A percentile compares a stretch with the other conserved stretches of the same genome.
These are phyloP conservation scores for Oxyura jamaicensis DNA, from an alignment of 2,113 vertebrate genomes.

Conservation along the genomic window DNA sequence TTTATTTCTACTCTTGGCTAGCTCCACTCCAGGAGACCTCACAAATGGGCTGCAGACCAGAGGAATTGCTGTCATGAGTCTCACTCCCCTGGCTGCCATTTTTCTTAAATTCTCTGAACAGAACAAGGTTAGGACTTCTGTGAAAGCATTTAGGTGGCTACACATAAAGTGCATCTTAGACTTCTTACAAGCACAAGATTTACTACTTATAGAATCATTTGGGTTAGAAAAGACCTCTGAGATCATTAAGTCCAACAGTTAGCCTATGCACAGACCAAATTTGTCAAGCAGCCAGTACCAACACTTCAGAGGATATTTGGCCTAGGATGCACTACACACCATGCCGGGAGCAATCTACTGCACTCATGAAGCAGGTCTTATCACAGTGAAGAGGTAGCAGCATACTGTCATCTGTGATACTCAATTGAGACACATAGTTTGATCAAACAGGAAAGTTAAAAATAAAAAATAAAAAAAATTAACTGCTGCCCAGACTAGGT, in stretches of 20 bases:
- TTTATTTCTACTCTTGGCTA: not conserved
- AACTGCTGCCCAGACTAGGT: not conserved
- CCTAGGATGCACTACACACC: not conserved
- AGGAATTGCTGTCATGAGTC: not conserved
- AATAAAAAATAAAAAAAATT: not conserved
- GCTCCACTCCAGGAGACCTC: not conserved
- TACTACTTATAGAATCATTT: not conserved
- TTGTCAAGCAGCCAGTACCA: not conserved
- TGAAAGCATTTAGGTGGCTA: not conserved
- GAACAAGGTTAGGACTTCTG: not conserved
- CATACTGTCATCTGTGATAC: not conserved
- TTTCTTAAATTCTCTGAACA: not conserved
- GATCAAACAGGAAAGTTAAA: not conserved
- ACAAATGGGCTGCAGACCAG: not conserved
- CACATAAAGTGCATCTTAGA: not conserved
- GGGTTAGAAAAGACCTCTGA: too few species aligned
- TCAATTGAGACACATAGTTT: not conserved
- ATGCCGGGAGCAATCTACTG: not conserved
- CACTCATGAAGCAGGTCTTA: not conserved
- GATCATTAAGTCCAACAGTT: too few species aligned
- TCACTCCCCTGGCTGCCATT: not conserved
- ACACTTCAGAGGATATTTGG: not conserved
- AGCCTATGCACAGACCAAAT: not conserved
- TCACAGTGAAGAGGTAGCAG: not conserved
- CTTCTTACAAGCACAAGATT: not conserved